Conservation (phyloP, 2,113 vertebrate genomes). For the Panthera leo region DNA sequence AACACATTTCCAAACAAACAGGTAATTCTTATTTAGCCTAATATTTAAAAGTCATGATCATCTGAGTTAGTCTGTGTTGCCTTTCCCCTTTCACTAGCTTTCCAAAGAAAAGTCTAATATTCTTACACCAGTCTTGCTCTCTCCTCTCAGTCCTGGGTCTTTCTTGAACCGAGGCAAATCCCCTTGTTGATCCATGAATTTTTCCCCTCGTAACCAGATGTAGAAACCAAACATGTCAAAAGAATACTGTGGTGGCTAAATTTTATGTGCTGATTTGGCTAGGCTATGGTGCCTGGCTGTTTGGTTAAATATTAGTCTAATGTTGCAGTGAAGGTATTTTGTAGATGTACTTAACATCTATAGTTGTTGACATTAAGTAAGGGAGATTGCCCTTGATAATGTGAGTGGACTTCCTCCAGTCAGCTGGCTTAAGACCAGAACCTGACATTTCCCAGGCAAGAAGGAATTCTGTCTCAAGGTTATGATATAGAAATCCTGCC, state of each 20-base stretch:
- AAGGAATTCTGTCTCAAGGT: neutral
- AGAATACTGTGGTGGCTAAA: neutral
- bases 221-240: neutral
- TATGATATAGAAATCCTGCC: neutral
- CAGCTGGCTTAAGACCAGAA: neutral
- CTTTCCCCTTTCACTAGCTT: constrained; percentile 26
- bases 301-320: neutral
- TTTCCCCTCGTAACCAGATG: neutral
- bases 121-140: neutral
- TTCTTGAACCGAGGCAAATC: neutral
- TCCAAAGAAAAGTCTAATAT: neutral
- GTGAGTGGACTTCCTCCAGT: neutral
- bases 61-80: neutral
- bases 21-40: neutral
- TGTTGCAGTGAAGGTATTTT: neutral
- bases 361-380: neutral
- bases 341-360: neutral
- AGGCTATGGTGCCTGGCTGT: neutral
- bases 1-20: neutral
- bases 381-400: neutral
- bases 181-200: neutral
- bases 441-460: neutral
- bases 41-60: neutral
- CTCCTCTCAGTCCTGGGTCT: neutral
- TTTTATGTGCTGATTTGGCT: neutral